Evolutionary conservation across 30 jellyfish, hydroid and myxozoan genomes (phyloP).

Genomic region (Hydractinia symbiolongicarpus): DNA sequence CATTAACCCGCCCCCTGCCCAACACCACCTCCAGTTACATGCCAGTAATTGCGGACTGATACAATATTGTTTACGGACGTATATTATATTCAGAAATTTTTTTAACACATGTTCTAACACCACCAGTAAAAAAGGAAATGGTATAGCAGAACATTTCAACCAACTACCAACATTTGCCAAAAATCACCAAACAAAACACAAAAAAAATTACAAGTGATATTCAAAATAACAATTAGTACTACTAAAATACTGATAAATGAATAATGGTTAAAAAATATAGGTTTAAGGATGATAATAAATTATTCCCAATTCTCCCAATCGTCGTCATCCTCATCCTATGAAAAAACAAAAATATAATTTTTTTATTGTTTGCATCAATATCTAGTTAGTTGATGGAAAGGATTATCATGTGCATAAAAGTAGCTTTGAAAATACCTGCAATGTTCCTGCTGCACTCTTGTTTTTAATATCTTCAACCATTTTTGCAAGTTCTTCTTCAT

Average conservation of each 20-base stretch:
- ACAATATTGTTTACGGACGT: no score
- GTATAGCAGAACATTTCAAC: no score
- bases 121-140: no score
- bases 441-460: conserved; percentile 44
- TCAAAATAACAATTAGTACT: no score
- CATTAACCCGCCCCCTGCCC: no score
- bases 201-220: no score
- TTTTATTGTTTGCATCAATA: not conserved
- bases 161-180: no score
- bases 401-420: not conserved
- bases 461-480: conserved; percentile 48
- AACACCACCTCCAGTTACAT: no score
- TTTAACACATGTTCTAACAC: no score
- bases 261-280: not conserved
- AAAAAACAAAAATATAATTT: not conserved
- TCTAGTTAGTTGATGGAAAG: not conserved
- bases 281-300: not conserved
- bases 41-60: no score
- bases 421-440: conserved; percentile 8
- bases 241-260: not conserved
- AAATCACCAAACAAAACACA: no score
- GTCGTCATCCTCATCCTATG: conserved; percentile 62
- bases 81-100: no score
- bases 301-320: conserved; percentile 97
- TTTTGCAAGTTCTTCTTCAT: conserved; percentile 69